phyloP scores from a whole-genome alignment of 2,888 invertebrate species.

The Meta bourneti region DNA sequence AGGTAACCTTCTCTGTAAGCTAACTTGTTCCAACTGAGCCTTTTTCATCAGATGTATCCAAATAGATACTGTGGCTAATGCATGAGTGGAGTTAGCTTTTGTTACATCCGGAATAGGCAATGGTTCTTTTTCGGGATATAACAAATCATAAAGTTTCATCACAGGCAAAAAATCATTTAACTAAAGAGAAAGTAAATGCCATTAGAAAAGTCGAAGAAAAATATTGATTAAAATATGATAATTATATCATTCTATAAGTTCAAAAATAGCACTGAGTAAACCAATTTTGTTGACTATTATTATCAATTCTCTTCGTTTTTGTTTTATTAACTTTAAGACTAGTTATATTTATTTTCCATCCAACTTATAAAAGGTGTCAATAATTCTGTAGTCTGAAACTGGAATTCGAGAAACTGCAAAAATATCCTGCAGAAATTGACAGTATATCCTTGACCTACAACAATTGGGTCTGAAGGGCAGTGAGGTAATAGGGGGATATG shows the following conservation, averaged over 20 bases:
- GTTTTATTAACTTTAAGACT: no score
- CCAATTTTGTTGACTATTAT: background rate
- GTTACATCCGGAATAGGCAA: slow-evolving; percentile 93
- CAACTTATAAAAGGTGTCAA: no score
- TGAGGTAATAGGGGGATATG: no score
- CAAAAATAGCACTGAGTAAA: background rate
- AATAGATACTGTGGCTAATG: slow-evolving; percentile 96
- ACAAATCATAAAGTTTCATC: slow-evolving; percentile 92
- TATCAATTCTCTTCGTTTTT: no score
- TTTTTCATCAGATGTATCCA: slow-evolving; percentile 98
- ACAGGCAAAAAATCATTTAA: slow-evolving; percentile 91
- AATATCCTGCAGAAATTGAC: no score
- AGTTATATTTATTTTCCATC: no score
- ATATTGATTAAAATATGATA: background rate
- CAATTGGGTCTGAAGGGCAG: no score
- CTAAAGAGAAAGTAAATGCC: slow-evolving; percentile 80
- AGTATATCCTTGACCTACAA: no score
- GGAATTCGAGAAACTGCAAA: no score
- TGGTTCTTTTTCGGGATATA: slow-evolving; percentile 94
- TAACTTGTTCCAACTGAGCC: slow-evolving; percentile 91
- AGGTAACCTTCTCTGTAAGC: slow-evolving; percentile 88
- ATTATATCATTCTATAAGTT: background rate
- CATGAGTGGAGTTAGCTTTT: slow-evolving; percentile 91
- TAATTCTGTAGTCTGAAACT: no score
- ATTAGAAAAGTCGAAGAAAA: background rate